Conservation (phyloP, 2,888 invertebrate genomes). For the Heliconius aoede region DNA sequence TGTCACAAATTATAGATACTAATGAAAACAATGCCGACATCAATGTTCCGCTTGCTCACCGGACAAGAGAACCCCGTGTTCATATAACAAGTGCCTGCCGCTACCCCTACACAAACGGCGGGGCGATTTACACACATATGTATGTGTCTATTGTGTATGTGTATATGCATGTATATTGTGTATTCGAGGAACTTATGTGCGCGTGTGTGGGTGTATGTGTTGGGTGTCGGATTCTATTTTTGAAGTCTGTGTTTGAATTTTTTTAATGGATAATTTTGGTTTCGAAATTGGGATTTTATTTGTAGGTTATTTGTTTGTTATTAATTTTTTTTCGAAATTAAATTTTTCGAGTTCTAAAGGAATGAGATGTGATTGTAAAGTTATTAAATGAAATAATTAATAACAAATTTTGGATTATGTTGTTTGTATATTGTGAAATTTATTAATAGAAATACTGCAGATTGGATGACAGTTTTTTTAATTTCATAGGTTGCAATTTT, state of each 20-base stretch:
- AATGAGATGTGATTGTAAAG: neutral
- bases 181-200: no score
- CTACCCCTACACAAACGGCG: neutral
- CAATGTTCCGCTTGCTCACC: constrained; percentile 99
- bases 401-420: neutral
- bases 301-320: neutral
- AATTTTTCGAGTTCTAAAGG: neutral
- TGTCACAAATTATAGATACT: constrained; percentile 90
- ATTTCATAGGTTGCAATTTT: neutral
- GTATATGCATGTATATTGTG: no score
- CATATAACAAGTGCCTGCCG: constrained; percentile 91
- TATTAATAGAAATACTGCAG: neutral
- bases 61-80: constrained; percentile 99
- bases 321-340: neutral
- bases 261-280: neutral
- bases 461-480: neutral
- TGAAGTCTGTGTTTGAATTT: neutral
- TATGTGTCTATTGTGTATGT: neutral
- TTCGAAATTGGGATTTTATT: neutral
- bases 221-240: constrained; percentile 14
- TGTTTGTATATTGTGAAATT: neutral
- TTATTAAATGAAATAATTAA: neutral
- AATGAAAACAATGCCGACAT: constrained; percentile 99
- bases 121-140: constrained; percentile 33
- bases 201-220: neutral